Evolutionary conservation across 1,140 invertebrate genomes (phyloP), one percentile per base, ranked within the genome.

Genomic region (Thaumetopoea pityocampa): DNA sequence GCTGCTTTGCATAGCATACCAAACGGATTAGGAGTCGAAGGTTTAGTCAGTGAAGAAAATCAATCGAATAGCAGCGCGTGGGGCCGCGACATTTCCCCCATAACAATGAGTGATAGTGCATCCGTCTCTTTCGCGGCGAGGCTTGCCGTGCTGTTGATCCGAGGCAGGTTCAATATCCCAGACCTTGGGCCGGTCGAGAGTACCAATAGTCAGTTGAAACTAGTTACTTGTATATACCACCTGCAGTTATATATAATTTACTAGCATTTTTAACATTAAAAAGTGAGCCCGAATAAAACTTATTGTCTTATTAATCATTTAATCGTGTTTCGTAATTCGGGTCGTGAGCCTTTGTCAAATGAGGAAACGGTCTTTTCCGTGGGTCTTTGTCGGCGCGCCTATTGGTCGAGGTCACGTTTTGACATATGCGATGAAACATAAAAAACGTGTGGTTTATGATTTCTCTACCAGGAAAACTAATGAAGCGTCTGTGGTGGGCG

Each of bases 61-160:
- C 52, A 30, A 53, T 51, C 48, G 55, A 20, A 16, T 30, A 37
- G 46, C 37, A 55, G 63, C 55, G 72, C 64, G 67, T 73, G 76
- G 70, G 70, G 67, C 65, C 70, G 70, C 68, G 71, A 79, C 73
- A 67, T 69, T 67, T 68, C 65, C 52, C 58, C 71, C 74, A 78
- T 79, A 78, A 76, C 78, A 76, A 82, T 79, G 67, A 79, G 78
- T 77, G 72, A 80, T 77, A 78, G 73, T 74, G 65, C 64, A 67
- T 69, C 70, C 72, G 67, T 77, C 72, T 63, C 76, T 74, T 65
- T 77, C 76, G 62, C 71, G 66, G 61, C 67, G 62, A 60, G 63
- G 66, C 66, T 69, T 69, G 71, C 42, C 50, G 68, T 76, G 69
- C 65, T 70, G 69, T 70, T 70, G 72, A 65, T 65, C 68, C 70